Evolutionary conservation across 1,140 invertebrate genomes (phyloP), one percentile per base, ranked within the genome.

Genomic region (Nasonia vitripennis): DNA sequence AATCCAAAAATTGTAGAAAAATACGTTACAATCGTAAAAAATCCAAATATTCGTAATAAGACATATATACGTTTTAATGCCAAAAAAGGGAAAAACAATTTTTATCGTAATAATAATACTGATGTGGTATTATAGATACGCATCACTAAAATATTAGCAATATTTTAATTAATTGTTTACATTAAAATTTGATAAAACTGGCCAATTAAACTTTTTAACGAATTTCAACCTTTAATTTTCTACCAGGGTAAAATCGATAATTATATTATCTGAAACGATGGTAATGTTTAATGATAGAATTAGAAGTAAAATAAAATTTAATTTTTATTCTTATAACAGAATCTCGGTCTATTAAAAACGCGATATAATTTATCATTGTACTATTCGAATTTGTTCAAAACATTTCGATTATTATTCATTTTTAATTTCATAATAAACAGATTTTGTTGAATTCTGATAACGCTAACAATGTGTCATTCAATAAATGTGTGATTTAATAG

Each of bases 271-370:
- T 85, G 37, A 80, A 48, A 75, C 20, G 68, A 11, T 20, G 31
- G 73, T 81, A 81, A 85, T 85, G 79, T 85, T 85, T 85, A 62
- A 62, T n/a, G 23, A 34, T 34, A 80, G 45, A 62, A 73, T 41
- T 23, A 9, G 4, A 71, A 27, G 70, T 48, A 31, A 75, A 83
- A 75, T 70, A 51, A n/a, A 37, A 34, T n/a, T 55, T 41, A 34
- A 73, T 82, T 41, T 55, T 55, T 27, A 83, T 83, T 23, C 34
- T 82, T 41, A 62, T 74, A 48, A 77, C 48, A 5, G 51, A 78
- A 70, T 78, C 34, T 83, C 77, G 74, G 23, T 62, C 27, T 82
- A 55, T 83, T 23, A 27, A 81, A 81, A 45, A 68, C n/a, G 3
- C 9, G 1, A 23, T 27, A 27, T 11, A 27, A 68, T 68, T 67